These are phyloP conservation scores for Heliconius cydno DNA, from an alignment of 2,888 invertebrate genomes.

Conservation along the genomic window DNA sequence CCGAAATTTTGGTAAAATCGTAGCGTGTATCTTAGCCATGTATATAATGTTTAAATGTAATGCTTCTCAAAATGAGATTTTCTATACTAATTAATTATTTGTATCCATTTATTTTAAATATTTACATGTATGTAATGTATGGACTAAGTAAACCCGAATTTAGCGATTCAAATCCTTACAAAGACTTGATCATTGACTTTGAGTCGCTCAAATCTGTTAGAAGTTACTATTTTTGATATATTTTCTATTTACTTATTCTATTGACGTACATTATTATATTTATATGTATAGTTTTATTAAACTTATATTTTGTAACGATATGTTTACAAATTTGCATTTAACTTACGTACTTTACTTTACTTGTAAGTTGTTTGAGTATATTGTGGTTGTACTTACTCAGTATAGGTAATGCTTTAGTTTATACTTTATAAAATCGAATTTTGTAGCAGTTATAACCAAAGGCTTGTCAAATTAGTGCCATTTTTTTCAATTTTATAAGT, in stretches of 20 bases:
- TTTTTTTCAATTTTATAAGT: not conserved
- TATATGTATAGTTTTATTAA: conserved; percentile 4
- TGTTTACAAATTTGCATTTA: conserved; percentile 6
- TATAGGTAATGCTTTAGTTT: not conserved
- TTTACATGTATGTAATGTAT: not conserved
- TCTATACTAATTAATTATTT: not conserved
- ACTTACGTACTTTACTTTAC: not conserved
- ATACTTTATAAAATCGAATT: not conserved
- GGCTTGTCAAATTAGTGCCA: not conserved
- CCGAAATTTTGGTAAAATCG: not conserved
- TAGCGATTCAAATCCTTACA: not conserved
- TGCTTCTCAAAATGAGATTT: not conserved
- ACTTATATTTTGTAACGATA: conserved; percentile 8
- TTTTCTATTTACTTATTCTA: not conserved
- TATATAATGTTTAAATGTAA: not conserved
- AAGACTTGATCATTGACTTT: not conserved
- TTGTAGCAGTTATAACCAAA: not conserved
- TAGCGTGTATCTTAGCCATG: not conserved
- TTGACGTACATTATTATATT: not conserved
- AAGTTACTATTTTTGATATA: not conserved
- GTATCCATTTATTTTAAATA: not conserved
- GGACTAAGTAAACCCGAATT: conserved; percentile 18
- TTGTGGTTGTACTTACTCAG: not conserved
- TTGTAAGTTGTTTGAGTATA: not conserved
- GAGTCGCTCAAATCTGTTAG: not conserved